Evolutionary conservation across 2,797 vertebrate genomes (phyloP).

Genomic region (Chaetodon trifasciatus): DNA sequence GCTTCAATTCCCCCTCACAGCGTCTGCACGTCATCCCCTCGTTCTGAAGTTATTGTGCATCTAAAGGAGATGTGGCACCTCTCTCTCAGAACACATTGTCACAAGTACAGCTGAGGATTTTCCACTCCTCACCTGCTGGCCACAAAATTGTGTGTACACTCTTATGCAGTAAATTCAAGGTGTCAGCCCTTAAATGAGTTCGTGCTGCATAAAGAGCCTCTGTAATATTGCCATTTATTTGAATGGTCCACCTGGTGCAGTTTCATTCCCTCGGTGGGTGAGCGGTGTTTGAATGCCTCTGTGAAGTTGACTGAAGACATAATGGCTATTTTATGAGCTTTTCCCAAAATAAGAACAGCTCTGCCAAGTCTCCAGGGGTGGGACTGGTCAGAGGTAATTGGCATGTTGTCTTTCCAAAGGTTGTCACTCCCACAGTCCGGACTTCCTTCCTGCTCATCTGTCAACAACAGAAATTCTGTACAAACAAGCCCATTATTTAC

Average conservation of each 20-base stretch:
- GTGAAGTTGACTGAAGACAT: background rate
- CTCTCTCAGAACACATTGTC: background rate
- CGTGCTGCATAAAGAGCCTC: background rate
- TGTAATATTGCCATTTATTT: constrained; percentile 1
- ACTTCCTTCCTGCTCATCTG: background rate
- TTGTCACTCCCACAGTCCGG: background rate
- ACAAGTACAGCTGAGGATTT: background rate
- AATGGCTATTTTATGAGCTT: background rate
- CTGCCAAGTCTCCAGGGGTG: background rate
- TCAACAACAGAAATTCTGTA: background rate
- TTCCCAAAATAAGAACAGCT: background rate
- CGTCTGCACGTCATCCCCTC: background rate
- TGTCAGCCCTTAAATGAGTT: background rate
- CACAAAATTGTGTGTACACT: background rate
- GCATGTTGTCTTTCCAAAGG: background rate
- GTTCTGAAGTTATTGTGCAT: background rate
- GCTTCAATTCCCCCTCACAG: background rate
- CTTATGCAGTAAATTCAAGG: background rate
- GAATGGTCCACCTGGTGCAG: background rate
- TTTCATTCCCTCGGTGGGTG: background rate
- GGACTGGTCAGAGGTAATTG: background rate
- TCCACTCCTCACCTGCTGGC: background rate
- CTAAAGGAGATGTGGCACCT: background rate
- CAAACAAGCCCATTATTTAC: background rate
- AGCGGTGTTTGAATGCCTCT: constrained; percentile 11